A percentile compares a stretch with the other conserved stretches of the same genome.
These are phyloP conservation scores for Syrphus vitripennis DNA, from an alignment of 2,888 invertebrate genomes.

Conservation along the genomic window DNA sequence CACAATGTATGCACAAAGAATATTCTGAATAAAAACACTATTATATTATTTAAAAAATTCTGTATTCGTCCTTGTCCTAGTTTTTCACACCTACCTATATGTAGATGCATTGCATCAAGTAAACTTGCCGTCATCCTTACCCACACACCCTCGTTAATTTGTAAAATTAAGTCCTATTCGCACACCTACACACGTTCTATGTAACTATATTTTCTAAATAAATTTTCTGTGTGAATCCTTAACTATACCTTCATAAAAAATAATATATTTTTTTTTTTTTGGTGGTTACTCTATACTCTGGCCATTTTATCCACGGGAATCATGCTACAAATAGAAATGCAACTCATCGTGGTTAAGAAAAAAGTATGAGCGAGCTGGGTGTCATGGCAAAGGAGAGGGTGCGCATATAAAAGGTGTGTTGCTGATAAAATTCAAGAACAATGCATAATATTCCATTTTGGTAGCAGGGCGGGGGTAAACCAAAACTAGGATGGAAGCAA, in stretches of 20 bases:
- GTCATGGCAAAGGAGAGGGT: not conserved
- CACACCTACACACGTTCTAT: not conserved
- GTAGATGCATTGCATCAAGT: constrained; percentile 19
- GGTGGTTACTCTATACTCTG: constrained; percentile 12
- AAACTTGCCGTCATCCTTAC: not conserved
- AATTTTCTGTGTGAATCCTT: constrained; percentile 26
- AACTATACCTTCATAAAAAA: not conserved
- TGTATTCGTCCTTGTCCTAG: constrained; percentile 61
- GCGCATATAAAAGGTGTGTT: constrained; percentile 47
- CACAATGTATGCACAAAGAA: constrained; percentile 39
- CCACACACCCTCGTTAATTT: not conserved
- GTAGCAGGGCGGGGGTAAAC: constrained; percentile 11
- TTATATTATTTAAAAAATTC: constrained; percentile 11
- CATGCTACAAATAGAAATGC: constrained; percentile 55
- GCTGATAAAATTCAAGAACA: constrained; percentile 59
- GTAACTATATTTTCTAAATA: constrained; percentile 45
- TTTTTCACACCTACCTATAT: constrained; percentile 28
- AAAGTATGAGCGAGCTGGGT: not conserved
- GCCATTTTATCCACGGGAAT: constrained; percentile 15
- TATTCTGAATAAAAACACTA: constrained; percentile 53
- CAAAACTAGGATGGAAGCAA: constrained; percentile 28
- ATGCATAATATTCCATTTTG: constrained; percentile 33
- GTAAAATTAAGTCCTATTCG: not conserved
- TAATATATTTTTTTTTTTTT: constrained; percentile 16
- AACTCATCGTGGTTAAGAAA: constrained; percentile 11